A percentile compares a stretch with the other conserved stretches of the same genome.
phyloP scores from a whole-genome alignment of 2,888 invertebrate species.

The Tachystola acroxantha region DNA sequence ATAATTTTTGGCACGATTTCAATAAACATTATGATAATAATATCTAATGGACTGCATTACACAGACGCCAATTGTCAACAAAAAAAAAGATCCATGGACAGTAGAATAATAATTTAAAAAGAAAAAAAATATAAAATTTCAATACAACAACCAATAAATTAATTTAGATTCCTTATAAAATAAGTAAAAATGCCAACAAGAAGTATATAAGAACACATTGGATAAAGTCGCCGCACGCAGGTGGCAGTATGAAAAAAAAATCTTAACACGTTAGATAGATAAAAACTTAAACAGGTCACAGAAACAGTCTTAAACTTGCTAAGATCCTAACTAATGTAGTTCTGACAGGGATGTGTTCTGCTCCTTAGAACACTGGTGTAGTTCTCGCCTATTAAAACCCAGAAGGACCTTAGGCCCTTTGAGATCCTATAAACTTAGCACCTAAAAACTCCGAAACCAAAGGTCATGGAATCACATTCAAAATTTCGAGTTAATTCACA shows the following conservation, averaged over 20 bases:
- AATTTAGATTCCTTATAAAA: constrained; percentile 77
- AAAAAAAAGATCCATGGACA: constrained; percentile 49
- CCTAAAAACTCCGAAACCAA: constrained; percentile 49
- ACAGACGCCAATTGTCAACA: constrained; percentile 59
- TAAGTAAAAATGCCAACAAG: constrained; percentile 78
- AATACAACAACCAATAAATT: constrained; percentile 78
- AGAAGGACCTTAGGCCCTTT: constrained; percentile 33
- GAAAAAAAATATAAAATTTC: constrained; percentile 57
- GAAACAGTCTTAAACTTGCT: constrained; percentile 78
- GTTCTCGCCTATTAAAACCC: constrained; percentile 52
- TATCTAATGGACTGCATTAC: constrained; percentile 63
- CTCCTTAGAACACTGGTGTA: constrained; percentile 74
- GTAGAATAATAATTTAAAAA: constrained; percentile 70
- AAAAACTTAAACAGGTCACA: constrained; percentile 78
- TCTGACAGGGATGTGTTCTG: constrained; percentile 76
- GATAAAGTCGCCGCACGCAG: constrained; percentile 49
- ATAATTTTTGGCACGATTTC: constrained; percentile 53
- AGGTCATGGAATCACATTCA: constrained; percentile 52
- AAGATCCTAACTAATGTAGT: constrained; percentile 74
- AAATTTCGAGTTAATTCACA: constrained; percentile 31
- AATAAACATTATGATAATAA: constrained; percentile 25
- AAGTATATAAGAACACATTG: constrained; percentile 76
- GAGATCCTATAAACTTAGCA: constrained; percentile 67
- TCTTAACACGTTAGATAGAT: constrained; percentile 69
- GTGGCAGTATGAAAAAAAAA: constrained; percentile 36